phyloP scores from a whole-genome alignment of 2,888 invertebrate genomes.

The Coremacera marginata region DNA sequence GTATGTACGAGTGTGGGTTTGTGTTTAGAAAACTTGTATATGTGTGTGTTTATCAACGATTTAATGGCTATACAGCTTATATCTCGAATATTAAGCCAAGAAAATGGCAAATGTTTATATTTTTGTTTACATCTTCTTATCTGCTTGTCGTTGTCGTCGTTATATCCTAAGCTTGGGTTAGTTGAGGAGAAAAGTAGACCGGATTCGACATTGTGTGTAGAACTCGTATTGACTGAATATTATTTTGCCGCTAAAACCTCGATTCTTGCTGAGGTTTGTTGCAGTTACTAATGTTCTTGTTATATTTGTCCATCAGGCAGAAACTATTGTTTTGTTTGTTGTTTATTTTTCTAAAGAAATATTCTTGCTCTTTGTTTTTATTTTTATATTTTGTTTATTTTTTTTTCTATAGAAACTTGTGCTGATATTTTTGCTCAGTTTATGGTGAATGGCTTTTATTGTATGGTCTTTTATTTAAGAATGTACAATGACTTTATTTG shows the following conservation, averaged over 20 bases:
- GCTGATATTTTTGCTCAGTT: not conserved
- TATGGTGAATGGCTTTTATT: not conserved
- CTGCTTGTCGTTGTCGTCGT: not conserved
- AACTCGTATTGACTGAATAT: not conserved
- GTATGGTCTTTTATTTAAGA: too few relatives aligned
- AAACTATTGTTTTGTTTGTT: slow-evolving; percentile 56
- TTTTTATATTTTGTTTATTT: not conserved
- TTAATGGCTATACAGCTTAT: not conserved
- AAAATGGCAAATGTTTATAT: slow-evolving; percentile 7
- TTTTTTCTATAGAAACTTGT: not conserved
- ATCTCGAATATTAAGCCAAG: not conserved
- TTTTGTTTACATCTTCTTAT: not conserved
- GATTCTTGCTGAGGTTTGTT: not conserved
- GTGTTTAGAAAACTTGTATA: not conserved
- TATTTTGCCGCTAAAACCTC: not conserved
- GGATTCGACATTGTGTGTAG: not conserved
- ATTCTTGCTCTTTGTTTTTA: not conserved
- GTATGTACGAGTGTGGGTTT: not conserved
- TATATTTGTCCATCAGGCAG: slow-evolving; percentile 48
- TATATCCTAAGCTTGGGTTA: not conserved
- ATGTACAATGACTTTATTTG: too few relatives aligned
- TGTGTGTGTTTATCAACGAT: not conserved
- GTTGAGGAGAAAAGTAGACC: not conserved
- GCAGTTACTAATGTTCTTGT: slow-evolving; percentile 53
- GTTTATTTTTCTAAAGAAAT: slow-evolving; percentile 47